phyloP scores from a whole-genome alignment of 2,888 invertebrate species.

The Rhingia rostrata region DNA sequence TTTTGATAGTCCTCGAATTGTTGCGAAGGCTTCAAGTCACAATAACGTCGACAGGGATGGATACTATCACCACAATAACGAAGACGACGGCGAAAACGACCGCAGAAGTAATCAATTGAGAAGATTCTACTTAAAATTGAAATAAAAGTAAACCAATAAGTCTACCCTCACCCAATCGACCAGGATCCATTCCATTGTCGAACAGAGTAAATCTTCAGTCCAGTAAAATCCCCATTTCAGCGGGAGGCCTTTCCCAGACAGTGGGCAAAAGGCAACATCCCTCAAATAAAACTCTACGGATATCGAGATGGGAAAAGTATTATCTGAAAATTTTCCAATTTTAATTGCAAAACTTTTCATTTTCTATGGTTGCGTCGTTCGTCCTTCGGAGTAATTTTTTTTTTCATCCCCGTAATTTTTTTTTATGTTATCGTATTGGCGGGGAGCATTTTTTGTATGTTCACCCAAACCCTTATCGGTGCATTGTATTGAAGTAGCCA shows the following conservation, averaged over 20 bases:
- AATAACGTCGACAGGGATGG: not conserved
- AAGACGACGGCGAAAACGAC: not conserved
- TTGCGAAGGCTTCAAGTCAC: slow-evolving; percentile 54
- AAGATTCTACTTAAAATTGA: slow-evolving; percentile 57
- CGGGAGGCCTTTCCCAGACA: slow-evolving; percentile 11
- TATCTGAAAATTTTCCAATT: slow-evolving; percentile 79
- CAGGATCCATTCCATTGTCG: not conserved
- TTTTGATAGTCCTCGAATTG: slow-evolving; percentile 63
- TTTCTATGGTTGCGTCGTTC: slow-evolving; percentile 77
- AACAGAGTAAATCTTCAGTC: slow-evolving; percentile 39
- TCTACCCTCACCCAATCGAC: slow-evolving; percentile 10
- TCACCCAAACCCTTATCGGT: not conserved
- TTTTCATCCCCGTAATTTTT: slow-evolving; percentile 31
- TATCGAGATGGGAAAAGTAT: slow-evolving; percentile 59
- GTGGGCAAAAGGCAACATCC: slow-evolving; percentile 34
- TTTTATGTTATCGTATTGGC: slow-evolving; percentile 44
- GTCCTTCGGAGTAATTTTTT: slow-evolving; percentile 21
- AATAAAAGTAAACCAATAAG: slow-evolving; percentile 56
- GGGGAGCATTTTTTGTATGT: slow-evolving; percentile 5
- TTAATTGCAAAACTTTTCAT: slow-evolving; percentile 82
- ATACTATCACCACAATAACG: not conserved
- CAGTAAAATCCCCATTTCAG: slow-evolving; percentile 19
- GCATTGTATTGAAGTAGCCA: slow-evolving; percentile 37
- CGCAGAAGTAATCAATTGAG: slow-evolving; percentile 48
- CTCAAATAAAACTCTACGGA: slow-evolving; percentile 57